phyloP scores from a whole-genome alignment of 2,113 vertebrate genomes.

The Barbus barbus region DNA sequence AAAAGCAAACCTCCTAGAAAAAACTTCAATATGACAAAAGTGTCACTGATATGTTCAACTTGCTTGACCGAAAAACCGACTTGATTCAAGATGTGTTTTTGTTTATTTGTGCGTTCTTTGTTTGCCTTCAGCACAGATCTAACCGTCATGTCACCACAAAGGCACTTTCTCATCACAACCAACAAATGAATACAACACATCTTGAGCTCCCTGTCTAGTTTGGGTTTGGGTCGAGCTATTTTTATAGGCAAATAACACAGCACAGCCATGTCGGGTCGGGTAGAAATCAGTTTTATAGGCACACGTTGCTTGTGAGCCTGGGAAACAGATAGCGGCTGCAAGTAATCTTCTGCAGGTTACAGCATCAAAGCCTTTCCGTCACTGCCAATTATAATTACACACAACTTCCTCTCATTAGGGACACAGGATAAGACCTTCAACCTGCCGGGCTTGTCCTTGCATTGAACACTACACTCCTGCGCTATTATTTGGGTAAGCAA shows the following conservation, averaged over 20 bases:
- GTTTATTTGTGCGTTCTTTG: not conserved
- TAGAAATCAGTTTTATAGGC: not conserved
- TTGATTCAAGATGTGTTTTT: slow-evolving; percentile 21
- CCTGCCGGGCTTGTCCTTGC: too few relatives aligned
- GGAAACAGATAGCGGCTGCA: slow-evolving; percentile 17
- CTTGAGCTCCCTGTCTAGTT: not conserved
- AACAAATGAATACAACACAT: slow-evolving; percentile 5
- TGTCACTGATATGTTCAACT: slow-evolving; percentile 19
- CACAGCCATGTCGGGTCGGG: not conserved
- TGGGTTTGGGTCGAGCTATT: slow-evolving; percentile 7
- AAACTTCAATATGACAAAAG: not conserved
- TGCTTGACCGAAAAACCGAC: not conserved
- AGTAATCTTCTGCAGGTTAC: slow-evolving; percentile 4
- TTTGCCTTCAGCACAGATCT: not conserved
- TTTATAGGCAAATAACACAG: slow-evolving; percentile 1
- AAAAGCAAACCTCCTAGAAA: slow-evolving; percentile 23
- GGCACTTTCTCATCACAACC: not conserved
- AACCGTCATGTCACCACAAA: slow-evolving; percentile 6
- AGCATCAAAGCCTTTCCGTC: not conserved
- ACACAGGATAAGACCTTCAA: slow-evolving; percentile 2
- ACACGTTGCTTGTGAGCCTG: slow-evolving; percentile 20
- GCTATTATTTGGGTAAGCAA: not conserved
- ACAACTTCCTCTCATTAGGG: slow-evolving; percentile 24
- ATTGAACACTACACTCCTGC: not conserved
- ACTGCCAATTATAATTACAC: not conserved